Evolutionary conservation across 2,797 vertebrate genomes (phyloP).

Genomic region (Eremophila alpestris): DNA sequence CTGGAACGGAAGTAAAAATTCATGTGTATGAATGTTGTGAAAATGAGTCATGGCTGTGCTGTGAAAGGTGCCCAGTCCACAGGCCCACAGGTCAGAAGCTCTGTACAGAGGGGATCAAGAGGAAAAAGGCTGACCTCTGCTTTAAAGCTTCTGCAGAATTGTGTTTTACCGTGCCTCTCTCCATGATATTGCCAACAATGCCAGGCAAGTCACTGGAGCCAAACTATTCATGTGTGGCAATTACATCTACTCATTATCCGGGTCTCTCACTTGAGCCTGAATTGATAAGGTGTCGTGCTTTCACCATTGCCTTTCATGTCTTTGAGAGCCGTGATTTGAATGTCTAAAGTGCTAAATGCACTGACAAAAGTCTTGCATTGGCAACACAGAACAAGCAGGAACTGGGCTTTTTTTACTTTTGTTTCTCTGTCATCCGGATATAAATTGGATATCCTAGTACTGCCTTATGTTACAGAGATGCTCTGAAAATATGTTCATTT

Average conservation of each 20-base stretch:
- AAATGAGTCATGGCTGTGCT: background rate
- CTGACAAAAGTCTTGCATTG: background rate
- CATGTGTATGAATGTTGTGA: background rate
- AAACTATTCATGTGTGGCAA: background rate
- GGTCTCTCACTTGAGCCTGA: background rate
- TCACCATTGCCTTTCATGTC: background rate
- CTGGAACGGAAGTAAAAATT: background rate
- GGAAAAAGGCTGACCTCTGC: background rate
- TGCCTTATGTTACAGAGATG: background rate
- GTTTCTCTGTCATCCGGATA: background rate
- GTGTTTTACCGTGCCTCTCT: background rate
- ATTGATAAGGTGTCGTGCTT: background rate
- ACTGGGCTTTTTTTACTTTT: background rate
- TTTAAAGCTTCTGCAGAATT: background rate
- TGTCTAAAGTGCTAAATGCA: background rate
- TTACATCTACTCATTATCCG: background rate
- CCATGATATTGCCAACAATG: fast-evolving
- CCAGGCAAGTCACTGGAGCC: background rate
- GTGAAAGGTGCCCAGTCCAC: background rate
- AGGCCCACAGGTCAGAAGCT: background rate
- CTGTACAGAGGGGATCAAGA: background rate
- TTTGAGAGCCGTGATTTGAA: background rate
- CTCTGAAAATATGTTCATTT: background rate
- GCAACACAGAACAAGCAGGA: background rate
- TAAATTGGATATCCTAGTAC: background rate